Evolutionary conservation across 2,888 invertebrate species (phyloP), one percentile per base, ranked within the genome.

Genomic region (Parthenolecanium corni): DNA sequence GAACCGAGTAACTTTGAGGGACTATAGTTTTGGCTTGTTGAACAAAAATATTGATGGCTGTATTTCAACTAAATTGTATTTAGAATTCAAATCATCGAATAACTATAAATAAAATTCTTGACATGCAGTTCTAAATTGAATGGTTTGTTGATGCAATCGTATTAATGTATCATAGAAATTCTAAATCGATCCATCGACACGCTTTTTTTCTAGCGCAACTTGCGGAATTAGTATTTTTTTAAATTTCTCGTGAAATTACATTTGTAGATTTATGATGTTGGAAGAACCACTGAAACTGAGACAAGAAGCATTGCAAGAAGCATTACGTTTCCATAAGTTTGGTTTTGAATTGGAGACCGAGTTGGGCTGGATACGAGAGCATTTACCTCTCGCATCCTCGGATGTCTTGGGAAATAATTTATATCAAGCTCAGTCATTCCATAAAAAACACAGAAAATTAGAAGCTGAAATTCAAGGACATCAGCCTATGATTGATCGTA

Each of bases 351-450:
- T 95, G 52, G 88, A 91, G 52, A 85, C 87, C 1, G 96, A 98
- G 73, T 78, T 92, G 69, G 92, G 90, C 71, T 98, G 97, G 97
- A 88, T 97, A 67, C 83, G 85, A 42, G 96, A 96, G 73, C 89
- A 93, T 65, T 74, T 85, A 67, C 87, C 89, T 0, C 80, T 85
- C 0, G 93, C 91, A 0, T 78, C 83, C 0, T 86, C 89, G 0
- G 82, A 82, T 14, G 79, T 80, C 25, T 76, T 86, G 23, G 92
- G 93, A 0, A 83, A 85, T 61, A 94, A 89, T 74, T 77, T 97
- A 44, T 87, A 92, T 71, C 93, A 94, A 70, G 93, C 94, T 0
- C 92, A 95, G 73, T 89, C 87, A 16, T 79, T 89, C 64, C 80
- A 86, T 72, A 96, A 95, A 77, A 95, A 95, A 72, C 95, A 96